These are phyloP conservation scores for Stenopsyche tienmushanensis DNA, from an alignment of 1,140 invertebrate species.

Conservation along the genomic window DNA sequence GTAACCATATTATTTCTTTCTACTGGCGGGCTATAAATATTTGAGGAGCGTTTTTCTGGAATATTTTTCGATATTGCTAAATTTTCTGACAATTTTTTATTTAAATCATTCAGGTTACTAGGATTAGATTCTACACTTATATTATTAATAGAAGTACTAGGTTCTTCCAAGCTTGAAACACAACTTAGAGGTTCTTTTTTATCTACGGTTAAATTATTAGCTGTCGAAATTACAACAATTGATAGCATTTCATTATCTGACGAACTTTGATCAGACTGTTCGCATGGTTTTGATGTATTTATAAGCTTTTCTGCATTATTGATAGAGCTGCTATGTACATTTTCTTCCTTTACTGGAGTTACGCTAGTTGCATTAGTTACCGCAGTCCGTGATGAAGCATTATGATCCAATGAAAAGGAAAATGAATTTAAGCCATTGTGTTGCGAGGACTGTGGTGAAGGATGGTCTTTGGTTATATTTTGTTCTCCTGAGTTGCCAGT, in stretches of 20 bases:
- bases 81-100: no score
- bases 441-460: not conserved
- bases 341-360: no score
- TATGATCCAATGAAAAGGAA: no score
- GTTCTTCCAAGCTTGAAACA: no score
- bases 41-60: not conserved
- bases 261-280: not conserved
- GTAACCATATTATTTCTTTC: not conserved
- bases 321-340: no score
- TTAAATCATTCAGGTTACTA: no score
- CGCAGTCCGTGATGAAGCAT: not conserved
- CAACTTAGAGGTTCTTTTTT: not conserved
- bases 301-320: not conserved
- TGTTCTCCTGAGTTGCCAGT: conserved; percentile 2
- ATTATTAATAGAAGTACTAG: no score
- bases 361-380: conserved; percentile 1
- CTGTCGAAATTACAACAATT: not conserved
- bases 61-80: not conserved
- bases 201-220: not conserved
- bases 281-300: conserved; percentile 1
- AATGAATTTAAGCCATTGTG: conserved; percentile 2
- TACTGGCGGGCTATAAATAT: not conserved
- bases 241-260: not conserved
- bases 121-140: no score
- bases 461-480: not conserved